Percentiles rank a stretch among this genome's conserved stretches.
These are phyloP conservation scores for Trigoniulus corallinus DNA, from an alignment of 1,140 invertebrate genomes.

Conservation along the genomic window DNA sequence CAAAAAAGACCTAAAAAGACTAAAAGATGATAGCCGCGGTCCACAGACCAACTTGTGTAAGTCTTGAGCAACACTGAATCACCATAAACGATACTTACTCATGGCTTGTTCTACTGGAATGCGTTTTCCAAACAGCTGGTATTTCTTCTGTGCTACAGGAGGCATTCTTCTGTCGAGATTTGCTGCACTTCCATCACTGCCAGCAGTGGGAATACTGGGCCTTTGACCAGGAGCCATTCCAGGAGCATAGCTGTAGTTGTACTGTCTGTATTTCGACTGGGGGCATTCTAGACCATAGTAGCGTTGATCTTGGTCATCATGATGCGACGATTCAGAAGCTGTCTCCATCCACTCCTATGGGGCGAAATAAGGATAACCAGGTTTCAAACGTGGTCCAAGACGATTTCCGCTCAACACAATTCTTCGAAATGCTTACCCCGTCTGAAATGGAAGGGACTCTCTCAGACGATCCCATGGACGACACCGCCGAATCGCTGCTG, in stretches of 20 bases:
- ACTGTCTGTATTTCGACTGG: slow-evolving; percentile 47
- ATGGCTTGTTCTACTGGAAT: slow-evolving; percentile 33
- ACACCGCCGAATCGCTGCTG: slow-evolving; percentile 70
- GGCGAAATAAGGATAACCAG: slow-evolving; percentile 5
- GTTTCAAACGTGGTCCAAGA: background rate
- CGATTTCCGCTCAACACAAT: background rate
- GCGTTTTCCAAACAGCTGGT: slow-evolving; percentile 78
- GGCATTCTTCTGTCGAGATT: slow-evolving; percentile 19
- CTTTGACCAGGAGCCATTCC: slow-evolving; percentile 18
- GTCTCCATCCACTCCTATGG: slow-evolving; percentile 60
- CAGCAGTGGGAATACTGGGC: background rate
- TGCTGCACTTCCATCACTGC: slow-evolving; percentile 14
- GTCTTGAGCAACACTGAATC: background rate
- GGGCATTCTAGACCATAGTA: slow-evolving; percentile 17
- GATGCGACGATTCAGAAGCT: slow-evolving; percentile 62
- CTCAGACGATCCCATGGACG: slow-evolving; percentile 69
- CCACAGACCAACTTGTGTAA: no score
- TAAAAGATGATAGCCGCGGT: no score
- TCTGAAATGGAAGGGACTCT: slow-evolving; percentile 58
- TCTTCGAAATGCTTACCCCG: slow-evolving; percentile 24
- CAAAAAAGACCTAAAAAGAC: background rate
- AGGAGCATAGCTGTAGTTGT: slow-evolving; percentile 47
- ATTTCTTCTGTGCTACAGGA: slow-evolving; percentile 73
- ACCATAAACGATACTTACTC: background rate
- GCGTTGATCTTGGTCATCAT: slow-evolving; percentile 15